A percentile compares a stretch with the other conserved stretches of the same genome.
phyloP scores from a whole-genome alignment of 2,113 vertebrate species.

The Blennius ocellaris region DNA sequence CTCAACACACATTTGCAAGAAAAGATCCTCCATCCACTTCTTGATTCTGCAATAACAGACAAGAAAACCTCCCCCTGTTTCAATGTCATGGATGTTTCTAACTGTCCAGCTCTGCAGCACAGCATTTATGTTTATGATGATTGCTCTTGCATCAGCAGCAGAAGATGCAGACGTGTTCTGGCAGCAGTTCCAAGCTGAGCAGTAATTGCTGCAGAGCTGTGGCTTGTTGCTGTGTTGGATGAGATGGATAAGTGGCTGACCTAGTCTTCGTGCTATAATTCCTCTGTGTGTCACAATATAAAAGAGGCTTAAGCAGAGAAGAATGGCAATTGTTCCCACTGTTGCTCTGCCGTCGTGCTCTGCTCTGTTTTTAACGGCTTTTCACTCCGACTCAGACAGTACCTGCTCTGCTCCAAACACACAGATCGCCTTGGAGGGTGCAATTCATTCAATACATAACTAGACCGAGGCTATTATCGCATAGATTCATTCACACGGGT shows the following conservation, averaged over 20 bases:
- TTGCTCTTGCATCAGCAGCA: conserved; percentile 26
- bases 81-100: background rate
- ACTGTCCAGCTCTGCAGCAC: background rate
- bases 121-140: background rate
- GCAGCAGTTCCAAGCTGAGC: conserved; percentile 48
- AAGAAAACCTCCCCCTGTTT: background rate
- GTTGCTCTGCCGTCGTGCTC: conserved; percentile 35
- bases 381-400: conserved; percentile 7
- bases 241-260: conserved; percentile 71
- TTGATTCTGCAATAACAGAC: background rate
- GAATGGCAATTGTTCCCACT: conserved; percentile 63
- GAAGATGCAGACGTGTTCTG: conserved; percentile 45
- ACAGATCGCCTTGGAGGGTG: background rate
- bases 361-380: conserved; percentile 16
- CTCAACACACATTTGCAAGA: background rate
- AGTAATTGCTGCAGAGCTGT: conserved; percentile 70
- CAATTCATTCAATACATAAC: conserved; percentile 10
- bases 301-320: conserved; percentile 66
- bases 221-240: conserved; percentile 63
- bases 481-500: background rate
- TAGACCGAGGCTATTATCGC: background rate
- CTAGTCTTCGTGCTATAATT: conserved; percentile 59
- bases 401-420: conserved; percentile 14
- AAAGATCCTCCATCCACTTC: background rate
- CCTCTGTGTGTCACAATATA: conserved; percentile 58